phyloP scores from a whole-genome alignment of 2,888 invertebrate genomes.

The Plebejus argus region DNA sequence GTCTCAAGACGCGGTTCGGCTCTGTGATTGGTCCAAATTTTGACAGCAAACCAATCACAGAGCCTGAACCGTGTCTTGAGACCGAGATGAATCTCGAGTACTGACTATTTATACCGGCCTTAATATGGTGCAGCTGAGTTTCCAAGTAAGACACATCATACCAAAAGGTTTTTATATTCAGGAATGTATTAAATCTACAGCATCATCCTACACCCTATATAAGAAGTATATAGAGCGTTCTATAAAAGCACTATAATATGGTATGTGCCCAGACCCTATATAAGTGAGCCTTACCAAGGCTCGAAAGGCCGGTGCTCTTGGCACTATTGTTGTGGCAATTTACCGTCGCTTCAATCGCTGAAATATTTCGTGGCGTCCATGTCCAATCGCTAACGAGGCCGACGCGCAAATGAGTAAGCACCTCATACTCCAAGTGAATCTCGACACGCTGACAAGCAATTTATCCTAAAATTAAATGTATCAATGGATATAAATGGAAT shows the following conservation, averaged over 20 bases:
- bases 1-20: no score
- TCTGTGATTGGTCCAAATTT: no score
- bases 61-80: no score
- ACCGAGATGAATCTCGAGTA: no score
- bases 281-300: neutral
- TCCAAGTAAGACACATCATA: no score
- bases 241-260: neutral
- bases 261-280: neutral
- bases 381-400: constrained; percentile 81
- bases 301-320: neutral
- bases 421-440: constrained; percentile 64
- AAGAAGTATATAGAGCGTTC: no score
- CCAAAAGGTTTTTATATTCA: no score
- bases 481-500: constrained; percentile 19
- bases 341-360: constrained; percentile 79
- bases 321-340: constrained; percentile 77
- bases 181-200: no score
- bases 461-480: constrained; percentile 33
- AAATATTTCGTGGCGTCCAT: constrained; percentile 80
- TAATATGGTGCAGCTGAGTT: no score
- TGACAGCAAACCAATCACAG: no score
- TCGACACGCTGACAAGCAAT: constrained; percentile 39
- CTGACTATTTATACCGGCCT: no score
- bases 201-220: no score
- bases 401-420: constrained; percentile 79